Percentiles rank a stretch among this genome's conserved stretches.
Conservation (phyloP, 2,113 vertebrate genomes). For the Fregata magnificens region DNA sequence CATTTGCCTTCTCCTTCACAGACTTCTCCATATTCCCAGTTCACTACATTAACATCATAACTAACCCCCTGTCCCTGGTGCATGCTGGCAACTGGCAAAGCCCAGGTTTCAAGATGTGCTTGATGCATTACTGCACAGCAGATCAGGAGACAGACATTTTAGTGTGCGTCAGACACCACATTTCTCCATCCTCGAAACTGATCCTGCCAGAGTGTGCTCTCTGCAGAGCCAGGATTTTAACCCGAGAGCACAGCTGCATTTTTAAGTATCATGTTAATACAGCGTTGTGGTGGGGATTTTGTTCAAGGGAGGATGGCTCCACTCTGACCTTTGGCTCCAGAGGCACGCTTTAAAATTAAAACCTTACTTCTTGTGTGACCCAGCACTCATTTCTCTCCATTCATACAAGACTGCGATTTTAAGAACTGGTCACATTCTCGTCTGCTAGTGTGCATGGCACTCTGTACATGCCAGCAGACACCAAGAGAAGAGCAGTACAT, state of each 20-base stretch:
- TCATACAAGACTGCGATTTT: neutral
- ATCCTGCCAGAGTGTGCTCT: conserved; percentile 45
- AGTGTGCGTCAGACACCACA: conserved; percentile 34
- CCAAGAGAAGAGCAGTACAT: neutral
- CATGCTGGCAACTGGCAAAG: neutral
- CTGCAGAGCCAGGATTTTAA: conserved; percentile 40
- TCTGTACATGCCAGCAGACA: neutral
- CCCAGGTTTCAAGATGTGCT: neutral
- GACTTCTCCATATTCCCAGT: neutral
- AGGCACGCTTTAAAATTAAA: conserved; percentile 22
- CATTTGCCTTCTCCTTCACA: conserved; percentile 7
- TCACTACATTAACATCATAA: neutral
- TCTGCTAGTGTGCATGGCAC: neutral
- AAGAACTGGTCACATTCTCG: neutral
- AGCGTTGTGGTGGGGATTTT: conserved; percentile 26
- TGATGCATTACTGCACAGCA: neutral
- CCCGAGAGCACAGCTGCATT: conserved; percentile 47
- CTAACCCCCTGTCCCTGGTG: neutral
- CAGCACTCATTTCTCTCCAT: neutral
- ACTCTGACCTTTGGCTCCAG: conserved; percentile 28
- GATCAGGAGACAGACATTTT: conserved; percentile 42
- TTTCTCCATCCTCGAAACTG: conserved; percentile 63
- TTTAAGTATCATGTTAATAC: conserved; percentile 53
- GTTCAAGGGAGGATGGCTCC: conserved; percentile 4
- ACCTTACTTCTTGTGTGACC: neutral